These are phyloP conservation scores for Myrmecobius fasciatus DNA, from an alignment of 2,113 vertebrate species.

Conservation along the genomic window DNA sequence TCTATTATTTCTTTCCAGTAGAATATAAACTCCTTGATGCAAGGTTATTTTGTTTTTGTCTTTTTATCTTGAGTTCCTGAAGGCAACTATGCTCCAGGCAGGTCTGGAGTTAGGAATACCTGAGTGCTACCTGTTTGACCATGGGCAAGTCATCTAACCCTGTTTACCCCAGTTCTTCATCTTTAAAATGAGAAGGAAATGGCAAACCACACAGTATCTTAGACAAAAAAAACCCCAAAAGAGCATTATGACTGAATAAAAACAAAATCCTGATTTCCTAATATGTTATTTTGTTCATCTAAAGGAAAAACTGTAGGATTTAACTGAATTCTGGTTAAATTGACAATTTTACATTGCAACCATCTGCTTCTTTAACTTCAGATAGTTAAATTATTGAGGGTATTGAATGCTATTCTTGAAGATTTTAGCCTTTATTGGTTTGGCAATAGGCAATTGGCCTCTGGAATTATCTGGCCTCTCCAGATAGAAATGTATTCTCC, in stretches of 20 bases:
- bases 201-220: background rate
- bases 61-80: background rate
- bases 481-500: background rate
- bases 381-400: background rate
- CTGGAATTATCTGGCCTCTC: background rate
- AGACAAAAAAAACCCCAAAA: background rate
- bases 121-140: background rate
- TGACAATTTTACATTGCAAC: too few species aligned
- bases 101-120: background rate
- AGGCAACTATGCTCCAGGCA: too few species aligned
- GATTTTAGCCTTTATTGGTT: background rate
- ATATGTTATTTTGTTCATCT: background rate
- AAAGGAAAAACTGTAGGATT: background rate
- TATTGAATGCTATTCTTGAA: background rate
- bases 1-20: background rate
- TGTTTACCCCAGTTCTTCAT: background rate
- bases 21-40: background rate
- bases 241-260: background rate
- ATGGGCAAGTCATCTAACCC: background rate
- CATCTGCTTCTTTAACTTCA: background rate
- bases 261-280: too few species aligned
- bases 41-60: background rate
- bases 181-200: background rate
- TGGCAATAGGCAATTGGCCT: background rate
- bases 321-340: background rate